These are phyloP conservation scores for Oreochromis tanganicae DNA, from an alignment of 2,113 vertebrate genomes.

Conservation along the genomic window DNA sequence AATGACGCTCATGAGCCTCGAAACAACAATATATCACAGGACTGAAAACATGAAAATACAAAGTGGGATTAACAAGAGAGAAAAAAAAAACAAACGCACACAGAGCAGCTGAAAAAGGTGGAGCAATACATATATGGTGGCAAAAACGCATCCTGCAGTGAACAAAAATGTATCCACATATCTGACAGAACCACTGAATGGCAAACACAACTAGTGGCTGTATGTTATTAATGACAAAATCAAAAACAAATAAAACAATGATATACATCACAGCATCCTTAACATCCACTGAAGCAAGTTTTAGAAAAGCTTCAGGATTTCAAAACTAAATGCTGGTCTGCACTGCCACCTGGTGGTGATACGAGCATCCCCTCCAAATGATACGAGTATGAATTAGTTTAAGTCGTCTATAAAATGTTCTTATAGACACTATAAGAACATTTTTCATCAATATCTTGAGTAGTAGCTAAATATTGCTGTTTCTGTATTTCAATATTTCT, in stretches of 20 bases:
- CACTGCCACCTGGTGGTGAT: constrained; percentile 50
- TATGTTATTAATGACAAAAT: background rate
- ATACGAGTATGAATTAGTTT: background rate
- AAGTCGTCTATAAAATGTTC: background rate
- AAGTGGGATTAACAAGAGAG: background rate
- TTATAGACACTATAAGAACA: background rate
- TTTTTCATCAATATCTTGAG: background rate
- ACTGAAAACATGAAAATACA: background rate
- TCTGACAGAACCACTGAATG: background rate
- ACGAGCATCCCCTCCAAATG: background rate
- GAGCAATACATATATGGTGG: background rate
- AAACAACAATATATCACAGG: background rate
- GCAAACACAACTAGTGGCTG: background rate
- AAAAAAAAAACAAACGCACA: background rate
- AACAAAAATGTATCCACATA: no score
- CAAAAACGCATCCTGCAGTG: background rate
- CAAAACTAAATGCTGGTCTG: background rate
- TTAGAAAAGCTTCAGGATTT: background rate
- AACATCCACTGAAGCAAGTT: background rate
- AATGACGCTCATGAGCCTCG: background rate
- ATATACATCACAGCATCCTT: background rate
- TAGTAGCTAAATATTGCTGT: background rate
- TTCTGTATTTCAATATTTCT: background rate
- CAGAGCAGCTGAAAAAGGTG: background rate
- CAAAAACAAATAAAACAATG: background rate